Base-by-base conservation (phyloP, 2,797 vertebrate species). In the Eospalax fontanierii region DNA sequence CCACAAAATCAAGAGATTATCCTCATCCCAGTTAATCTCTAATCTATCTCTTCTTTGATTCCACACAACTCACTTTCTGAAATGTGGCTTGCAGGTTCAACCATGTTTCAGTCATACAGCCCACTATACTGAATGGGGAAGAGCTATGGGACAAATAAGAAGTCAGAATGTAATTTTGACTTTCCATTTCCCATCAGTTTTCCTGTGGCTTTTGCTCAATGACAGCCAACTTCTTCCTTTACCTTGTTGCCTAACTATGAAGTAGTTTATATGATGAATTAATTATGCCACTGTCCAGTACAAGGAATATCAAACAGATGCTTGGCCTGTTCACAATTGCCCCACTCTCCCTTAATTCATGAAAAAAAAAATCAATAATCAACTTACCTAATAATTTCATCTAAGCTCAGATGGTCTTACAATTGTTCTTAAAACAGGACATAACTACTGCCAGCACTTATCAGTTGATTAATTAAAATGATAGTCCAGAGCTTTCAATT, bases 161-260 rank as follows among this genome's bases (percentile, higher is more conserved):
- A 89, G 70, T 50, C 19, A 76, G 74, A 84, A 33, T 59, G 26
- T 66, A 21, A 78, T 89, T 30, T 38, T n/a, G 65, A 16, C 8
- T 4, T 7, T 80, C 33, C 26, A 19, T 35, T 21, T 61, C 4
- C 68, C 28, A 57, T 38, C n/a, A 61, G 4, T 26, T 87, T 59
- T 76, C 57, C 5, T 33, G 4, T 40, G 26, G 22, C 26, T 89
- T 43, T 95, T 87, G 66, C 2, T 80, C 38, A 79, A n/a, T 91
- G 79, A 24, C 33, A 24, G 40, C 50, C 8, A 54, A 61, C 59
- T 59, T 19, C 24, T 91, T 95, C 26, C 40, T 74, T 33, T 82
- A 28, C 78, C 59, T 82, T 35, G 11, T 15, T 95, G 21, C 26
- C 91, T 90, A 80, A 81, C 30, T 89, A 85, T 80, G 40, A 26